Evolutionary conservation across 2,888 invertebrate genomes (phyloP), one percentile per base, ranked within the genome.

Genomic region (Nymphalis urticae): DNA sequence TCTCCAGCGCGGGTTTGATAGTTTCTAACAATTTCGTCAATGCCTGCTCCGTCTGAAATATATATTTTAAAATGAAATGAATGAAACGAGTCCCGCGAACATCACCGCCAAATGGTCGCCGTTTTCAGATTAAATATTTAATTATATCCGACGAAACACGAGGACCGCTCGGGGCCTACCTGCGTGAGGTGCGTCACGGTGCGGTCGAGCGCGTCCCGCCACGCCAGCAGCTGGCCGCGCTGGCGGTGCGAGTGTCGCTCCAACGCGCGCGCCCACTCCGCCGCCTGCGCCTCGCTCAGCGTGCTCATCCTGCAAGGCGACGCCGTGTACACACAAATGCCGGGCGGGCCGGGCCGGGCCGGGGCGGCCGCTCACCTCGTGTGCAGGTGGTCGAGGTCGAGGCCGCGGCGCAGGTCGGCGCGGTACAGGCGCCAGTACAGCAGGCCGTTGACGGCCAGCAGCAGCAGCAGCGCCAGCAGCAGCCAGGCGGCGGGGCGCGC

Each of bases 391-490:
- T 48, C 48, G 48, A 48, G 48, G 48, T 48, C 48, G 48, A 48
- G 48, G 17, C 17, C 48, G 48, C 48, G 48, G 54, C 17, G 70
- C 50, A 6, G 62, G 69, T 56, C 56, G 5, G 48, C 62, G 32
- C 17, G 93, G 95, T 96, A 96, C 76, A 98, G 93, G 89, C 96
- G 95, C 90, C 96, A 96, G 93, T 97, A 97, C 71, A 98, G 94
- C 85, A 96, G 93, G 74, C 96, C 96, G 82, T 96, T 95, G 75
- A 95, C 78, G 54, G 94, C 86, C 70, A 93, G 82, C 78, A 93
- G 81, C 73, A 85, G 65, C 79, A 97, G 88, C 78, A 97, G 89
- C 74, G 96, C 93, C 75, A 94, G 93, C 74, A 94, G 88, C 79
- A 95, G 91, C 86, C 87, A 87, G 17, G 75, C 53, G 62, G 64